phyloP scores from a whole-genome alignment of 2,888 invertebrate species.

The Argyresthia albistria region DNA sequence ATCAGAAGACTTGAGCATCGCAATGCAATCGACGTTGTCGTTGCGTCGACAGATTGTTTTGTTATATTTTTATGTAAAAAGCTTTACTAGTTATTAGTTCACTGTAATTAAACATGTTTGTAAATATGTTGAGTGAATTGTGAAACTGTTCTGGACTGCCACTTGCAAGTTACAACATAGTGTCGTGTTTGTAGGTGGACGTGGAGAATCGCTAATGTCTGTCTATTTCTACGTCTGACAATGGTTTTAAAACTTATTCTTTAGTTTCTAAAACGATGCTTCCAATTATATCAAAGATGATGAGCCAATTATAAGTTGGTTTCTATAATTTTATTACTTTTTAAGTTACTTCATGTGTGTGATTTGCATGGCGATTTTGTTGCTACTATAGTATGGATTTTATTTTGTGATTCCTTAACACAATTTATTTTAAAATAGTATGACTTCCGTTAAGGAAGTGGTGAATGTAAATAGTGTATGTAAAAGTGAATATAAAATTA shows the following conservation, averaged over 20 bases:
- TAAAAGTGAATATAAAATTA: slow-evolving; percentile 37
- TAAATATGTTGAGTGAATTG: slow-evolving; percentile 31
- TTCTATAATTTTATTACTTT: slow-evolving; percentile 55
- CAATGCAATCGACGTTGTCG: slow-evolving; percentile 51
- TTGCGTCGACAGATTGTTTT: slow-evolving; percentile 41
- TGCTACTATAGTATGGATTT: slow-evolving; percentile 37
- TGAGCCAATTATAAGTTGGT: slow-evolving; percentile 63
- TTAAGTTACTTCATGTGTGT: slow-evolving; percentile 60
- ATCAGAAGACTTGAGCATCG: slow-evolving; percentile 57
- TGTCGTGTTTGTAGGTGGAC: not conserved
- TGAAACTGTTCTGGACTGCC: slow-evolving; percentile 10
- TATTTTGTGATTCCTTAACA: slow-evolving; percentile 42
- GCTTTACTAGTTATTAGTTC: slow-evolving; percentile 65
- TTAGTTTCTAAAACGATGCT: slow-evolving; percentile 67
- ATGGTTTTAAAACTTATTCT: slow-evolving; percentile 5
- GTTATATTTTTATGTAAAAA: slow-evolving; percentile 65
- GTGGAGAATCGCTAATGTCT: not conserved
- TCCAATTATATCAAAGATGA: slow-evolving; percentile 71
- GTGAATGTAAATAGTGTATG: slow-evolving; percentile 60
- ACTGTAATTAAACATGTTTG: slow-evolving; percentile 52
- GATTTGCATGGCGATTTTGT: slow-evolving; percentile 67
- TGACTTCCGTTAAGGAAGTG: slow-evolving; percentile 46
- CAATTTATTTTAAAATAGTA: slow-evolving; percentile 50
- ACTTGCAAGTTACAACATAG: slow-evolving; percentile 9
- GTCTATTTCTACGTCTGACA: slow-evolving; percentile 3